Evolutionary conservation across 1,140 invertebrate genomes (phyloP), one percentile per base, ranked within the genome.

Genomic region (Potamilus streckersoni): DNA sequence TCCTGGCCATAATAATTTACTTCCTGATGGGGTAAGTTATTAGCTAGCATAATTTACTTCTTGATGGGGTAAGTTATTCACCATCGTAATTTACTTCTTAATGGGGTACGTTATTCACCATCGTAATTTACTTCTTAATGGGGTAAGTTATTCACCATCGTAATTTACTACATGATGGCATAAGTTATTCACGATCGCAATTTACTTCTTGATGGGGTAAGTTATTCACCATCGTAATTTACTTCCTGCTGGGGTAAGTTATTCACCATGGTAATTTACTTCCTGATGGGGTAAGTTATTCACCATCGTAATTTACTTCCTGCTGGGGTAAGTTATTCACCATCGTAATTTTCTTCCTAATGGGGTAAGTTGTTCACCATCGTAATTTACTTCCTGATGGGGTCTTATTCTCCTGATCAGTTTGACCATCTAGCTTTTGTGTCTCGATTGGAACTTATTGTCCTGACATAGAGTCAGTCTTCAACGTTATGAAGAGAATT

Each of bases 1-100:
- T 71, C 38, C 31, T 77, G 5, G 75, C 75, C 31, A 11, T 56
- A 12, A 61, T 76, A 6, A 19, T 77, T 8, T 77, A 77, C 57
- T 71, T 38, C 38, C 73, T 69, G 56, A 23, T 77, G 23, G 23
- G 23, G 23, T 23, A 23, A 23, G 23, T 23, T 23, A 23, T 23
- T 23, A 23, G 23, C 2, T 23, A 23, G 23, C 23, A 23, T 23
- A 23, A 23, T 23, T 23, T 23, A 23, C 23, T 23, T 23, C 0
- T 23, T 23, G 23, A 23, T 23, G 19, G 61, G 69, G 75, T 77
- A 61, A 71, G 74, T 59, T 59, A n/a, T n/a, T n/a, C 16, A 57
- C 12, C 15, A 8, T 57, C 38, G n/a, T 67, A 67, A 56, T 58
- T 38, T 17, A 23, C 23, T 23, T 23, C 23, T 2, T 23, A 2